Base-by-base conservation (phyloP, 2,113 vertebrate species). In the Cathartes aura region DNA sequence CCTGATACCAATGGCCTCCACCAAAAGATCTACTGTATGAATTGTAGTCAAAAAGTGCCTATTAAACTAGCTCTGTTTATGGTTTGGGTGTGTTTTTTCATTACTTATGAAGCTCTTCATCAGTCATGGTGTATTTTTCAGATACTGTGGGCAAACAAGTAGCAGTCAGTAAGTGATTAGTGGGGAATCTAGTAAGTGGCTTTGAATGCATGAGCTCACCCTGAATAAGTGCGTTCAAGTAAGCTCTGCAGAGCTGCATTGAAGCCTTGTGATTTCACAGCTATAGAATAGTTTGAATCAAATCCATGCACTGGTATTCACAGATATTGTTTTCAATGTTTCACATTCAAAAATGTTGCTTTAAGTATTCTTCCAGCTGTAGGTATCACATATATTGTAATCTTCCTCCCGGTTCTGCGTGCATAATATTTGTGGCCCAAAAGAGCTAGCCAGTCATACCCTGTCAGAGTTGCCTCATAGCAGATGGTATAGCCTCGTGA, bases 341-440 rank as follows among this genome's bases (percentile, higher is more conserved):
- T n/a, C n/a, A n/a, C n/a, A 30, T 43, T 84, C 17, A 72, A 81
- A 89, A 84, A 59, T 74, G 36, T 12, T 38, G 7, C 58, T 94
- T 85, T 43, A 55, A 59, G 43, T 56, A 34, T 70, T 93, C 36
- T 78, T 89, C 26, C 18, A 86, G 50, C 55, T 82, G n/a, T 73
- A 58, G 47, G 14, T 91, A 87, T 95, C 63, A 71, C 47, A 56
- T 71, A 29, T 38, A 80, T 76, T 76, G 58, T 34, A 84, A 50
- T 71, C 47, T 89, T 83, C 63, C 86, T 89, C 29, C 42, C 59
- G 82, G 45, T 83, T 83, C 50, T 83, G 17, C 40, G 19, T 67
- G 60, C 42, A 81, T 89, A 82, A 85, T 92, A 89, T 92, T 89
- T 94, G 78, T 92, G 88, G 82, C 80, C 89, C 10, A 26, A 59